These are phyloP conservation scores for Semotilus atromaculatus DNA, from an alignment of 2,797 vertebrate genomes.

Conservation along the genomic window DNA sequence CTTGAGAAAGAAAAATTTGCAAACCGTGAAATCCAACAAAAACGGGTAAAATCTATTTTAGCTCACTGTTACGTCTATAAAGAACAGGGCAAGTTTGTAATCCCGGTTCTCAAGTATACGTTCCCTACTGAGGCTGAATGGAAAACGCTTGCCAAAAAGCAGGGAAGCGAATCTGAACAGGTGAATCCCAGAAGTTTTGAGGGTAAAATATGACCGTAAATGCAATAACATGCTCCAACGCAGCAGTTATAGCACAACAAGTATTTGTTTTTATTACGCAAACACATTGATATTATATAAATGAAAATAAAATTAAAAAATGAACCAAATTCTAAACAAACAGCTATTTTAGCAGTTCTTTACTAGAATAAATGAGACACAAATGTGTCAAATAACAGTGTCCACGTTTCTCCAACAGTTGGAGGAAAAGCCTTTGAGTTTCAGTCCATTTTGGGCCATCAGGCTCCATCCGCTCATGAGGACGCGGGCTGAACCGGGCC, in stretches of 20 bases:
- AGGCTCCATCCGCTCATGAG: slow-evolving; percentile 57
- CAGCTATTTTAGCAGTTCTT: neutral
- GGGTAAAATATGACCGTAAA: neutral
- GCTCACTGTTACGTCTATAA: neutral
- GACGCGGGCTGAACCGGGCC: slow-evolving; percentile 86
- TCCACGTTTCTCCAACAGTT: neutral
- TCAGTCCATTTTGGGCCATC: neutral
- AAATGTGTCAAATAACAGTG: neutral
- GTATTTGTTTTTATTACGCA: slow-evolving; percentile 6
- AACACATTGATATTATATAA: neutral
- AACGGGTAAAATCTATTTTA: slow-evolving; percentile 3
- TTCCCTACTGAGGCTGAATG: neutral
- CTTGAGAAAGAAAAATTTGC: neutral
- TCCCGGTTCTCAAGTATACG: too few species aligned
- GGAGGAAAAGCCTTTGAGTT: neutral
- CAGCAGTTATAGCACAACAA: neutral
- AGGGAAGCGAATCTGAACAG: neutral
- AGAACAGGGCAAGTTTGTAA: neutral
- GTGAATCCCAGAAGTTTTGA: neutral
- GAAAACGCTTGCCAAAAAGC: neutral
- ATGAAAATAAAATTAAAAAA: neutral
- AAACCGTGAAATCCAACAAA: slow-evolving; percentile 11
- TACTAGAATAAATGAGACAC: neutral
- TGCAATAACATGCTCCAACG: neutral
- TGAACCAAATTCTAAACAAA: neutral